Evolutionary conservation across 2,888 invertebrate genomes (phyloP), one percentile per base, ranked within the genome.

Genomic region (Ectemnius continuus): DNA sequence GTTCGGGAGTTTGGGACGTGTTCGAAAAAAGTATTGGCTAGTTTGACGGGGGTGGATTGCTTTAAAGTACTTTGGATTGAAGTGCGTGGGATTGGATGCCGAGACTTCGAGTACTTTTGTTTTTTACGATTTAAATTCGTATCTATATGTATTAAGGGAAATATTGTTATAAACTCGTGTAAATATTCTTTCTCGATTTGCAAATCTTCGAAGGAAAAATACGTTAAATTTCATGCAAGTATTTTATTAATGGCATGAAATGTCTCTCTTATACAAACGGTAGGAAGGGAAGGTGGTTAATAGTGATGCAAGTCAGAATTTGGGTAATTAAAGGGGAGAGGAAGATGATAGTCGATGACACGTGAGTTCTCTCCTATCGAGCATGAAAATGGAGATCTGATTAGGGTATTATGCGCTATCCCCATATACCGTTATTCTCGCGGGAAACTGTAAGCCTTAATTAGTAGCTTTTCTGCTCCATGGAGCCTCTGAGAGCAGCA

Each of bases 391-490:
- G 52, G 26, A 48, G 72, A 65, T 73, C 73, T 66, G 72, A 79
- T 79, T 76, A 66, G 56, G 48, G 46, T 59, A 23, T 66, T 70
- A 57, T 65, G 57, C 23, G 57, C 48, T 52, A 66, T 69, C 73
- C 70, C 67, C 61, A 20, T 73, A 46, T 59, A 64, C 47, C 60
- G 16, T 70, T 20, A 68, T 66, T 70, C 65, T 63, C 57, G 14
- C 28, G 26, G 48, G 64, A 73, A 73, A 80, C 61, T 18, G 63
- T 60, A 52, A 48, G 60, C 45, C 69, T 67, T 75, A 80, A 80
- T 80, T 78, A 78, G 72, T 58, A 70, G 63, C 72, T 68, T 72
- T 72, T 62, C 73, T 26, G n/a, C 16, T 16, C 52, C 45, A 36
- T n/a, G 26, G 26, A 56, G 67, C 46, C 23, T 58, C 11, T 13